These are phyloP conservation scores for Pica pica DNA, from an alignment of 2,113 vertebrate genomes.

Conservation along the genomic window DNA sequence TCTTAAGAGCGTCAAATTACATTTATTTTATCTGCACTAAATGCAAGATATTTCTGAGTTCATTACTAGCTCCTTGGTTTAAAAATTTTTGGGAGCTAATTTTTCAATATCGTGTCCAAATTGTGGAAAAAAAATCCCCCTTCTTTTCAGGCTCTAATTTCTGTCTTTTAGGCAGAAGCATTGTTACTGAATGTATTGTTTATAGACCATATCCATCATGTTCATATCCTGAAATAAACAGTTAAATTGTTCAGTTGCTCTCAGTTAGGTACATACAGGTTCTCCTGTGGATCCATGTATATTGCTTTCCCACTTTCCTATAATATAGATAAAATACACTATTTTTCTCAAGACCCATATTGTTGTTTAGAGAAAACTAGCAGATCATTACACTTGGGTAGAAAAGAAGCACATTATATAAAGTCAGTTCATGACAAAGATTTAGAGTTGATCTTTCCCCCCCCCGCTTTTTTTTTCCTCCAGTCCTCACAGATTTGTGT, in stretches of 20 bases:
- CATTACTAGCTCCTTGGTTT: not conserved
- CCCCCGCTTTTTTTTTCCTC: not conserved
- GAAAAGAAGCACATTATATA: not conserved
- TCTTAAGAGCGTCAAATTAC: not conserved
- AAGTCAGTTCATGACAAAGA: not conserved
- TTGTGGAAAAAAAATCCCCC: not conserved
- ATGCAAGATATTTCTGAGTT: not conserved
- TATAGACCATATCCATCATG: not conserved
- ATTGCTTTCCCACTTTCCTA: not conserved
- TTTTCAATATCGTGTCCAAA: not conserved
- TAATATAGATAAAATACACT: not conserved
- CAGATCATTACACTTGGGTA: not conserved
- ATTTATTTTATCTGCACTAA: not conserved
- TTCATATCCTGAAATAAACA: not conserved
- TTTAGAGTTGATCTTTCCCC: not conserved
- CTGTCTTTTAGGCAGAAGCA: not conserved
- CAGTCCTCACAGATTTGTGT: not conserved
- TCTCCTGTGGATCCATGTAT: not conserved
- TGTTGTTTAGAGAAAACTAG: not conserved
- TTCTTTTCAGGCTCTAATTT: not conserved
- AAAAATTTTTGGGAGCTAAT: not conserved
- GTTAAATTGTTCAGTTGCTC: not conserved
- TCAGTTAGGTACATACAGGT: not conserved
- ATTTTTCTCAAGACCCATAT: not conserved
- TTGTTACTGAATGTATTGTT: not conserved